Evolutionary conservation across 2,797 vertebrate genomes (phyloP).

Genomic region (Epinephelus awoara): DNA sequence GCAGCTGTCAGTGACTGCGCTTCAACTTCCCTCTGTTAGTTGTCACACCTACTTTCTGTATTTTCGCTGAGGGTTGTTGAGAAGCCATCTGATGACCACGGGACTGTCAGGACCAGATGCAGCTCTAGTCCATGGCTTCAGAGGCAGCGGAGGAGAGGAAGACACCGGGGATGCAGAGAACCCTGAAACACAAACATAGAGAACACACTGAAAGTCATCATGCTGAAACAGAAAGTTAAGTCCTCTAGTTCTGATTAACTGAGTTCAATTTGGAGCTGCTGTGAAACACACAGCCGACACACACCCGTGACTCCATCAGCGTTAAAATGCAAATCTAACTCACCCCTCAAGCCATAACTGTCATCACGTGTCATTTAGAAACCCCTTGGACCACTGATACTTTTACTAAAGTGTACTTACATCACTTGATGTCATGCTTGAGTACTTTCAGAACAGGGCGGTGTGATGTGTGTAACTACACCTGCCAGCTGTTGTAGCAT

Average conservation of each 20-base stretch:
- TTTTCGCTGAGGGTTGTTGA: slow-evolving; percentile 77
- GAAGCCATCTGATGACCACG: slow-evolving; percentile 80
- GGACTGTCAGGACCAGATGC: slow-evolving; percentile 68
- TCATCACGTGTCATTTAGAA: slow-evolving; percentile 37
- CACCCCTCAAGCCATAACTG: slow-evolving; percentile 6
- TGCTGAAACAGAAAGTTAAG: neutral
- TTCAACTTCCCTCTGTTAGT: neutral
- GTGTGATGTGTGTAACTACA: slow-evolving; percentile 4
- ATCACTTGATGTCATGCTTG: slow-evolving; percentile 4
- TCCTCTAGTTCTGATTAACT: slow-evolving; percentile 10
- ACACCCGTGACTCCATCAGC: slow-evolving; percentile 16
- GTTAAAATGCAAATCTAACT: slow-evolving; percentile 16
- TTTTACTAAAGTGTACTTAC: slow-evolving; percentile 8
- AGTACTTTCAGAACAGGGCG: neutral
- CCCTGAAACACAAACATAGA: slow-evolving; percentile 67
- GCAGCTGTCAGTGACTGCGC: neutral
- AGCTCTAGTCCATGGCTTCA: slow-evolving; percentile 80
- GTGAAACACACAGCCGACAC: slow-evolving; percentile 13
- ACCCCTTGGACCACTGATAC: neutral
- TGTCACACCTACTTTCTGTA: slow-evolving; percentile 80
- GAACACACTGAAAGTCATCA: slow-evolving; percentile 8
- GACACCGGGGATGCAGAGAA: slow-evolving; percentile 61
- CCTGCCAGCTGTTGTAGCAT: slow-evolving; percentile 14
- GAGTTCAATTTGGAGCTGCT: slow-evolving; percentile 8
- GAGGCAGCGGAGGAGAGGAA: slow-evolving; percentile 59